Evolutionary conservation across 2,113 vertebrate species (phyloP), one percentile per base, ranked within the genome.

Genomic region (Aspiorhynchus laticeps): DNA sequence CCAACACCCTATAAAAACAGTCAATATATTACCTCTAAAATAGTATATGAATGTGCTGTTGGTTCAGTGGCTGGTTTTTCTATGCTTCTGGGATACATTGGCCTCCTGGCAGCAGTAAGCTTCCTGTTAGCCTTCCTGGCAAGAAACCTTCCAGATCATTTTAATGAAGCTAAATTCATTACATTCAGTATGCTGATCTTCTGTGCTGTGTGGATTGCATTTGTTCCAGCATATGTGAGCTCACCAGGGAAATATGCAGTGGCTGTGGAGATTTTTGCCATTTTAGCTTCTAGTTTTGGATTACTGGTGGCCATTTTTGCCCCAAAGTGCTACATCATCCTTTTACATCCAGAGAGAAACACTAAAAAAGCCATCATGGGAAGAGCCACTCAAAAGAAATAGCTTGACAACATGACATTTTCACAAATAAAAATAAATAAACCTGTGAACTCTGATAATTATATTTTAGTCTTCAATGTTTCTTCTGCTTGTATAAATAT

Each of bases 231-330:
- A 17, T 94, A 94, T 91, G 89, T 94, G 88, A 94, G 93, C 76
- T 94, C 94, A 53, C 94, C 94, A 80, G 93, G 94, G 7, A 94
- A 93, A 79, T 94, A 93, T 5, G 92, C 94, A 15, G 94, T 94
- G n/a, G 93, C 92, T 78, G 93, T 94, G 2, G 93, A 94, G 43
- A 93, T 93, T 36, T 94, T 94, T 91, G 92, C 93, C 15, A 90
- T 90, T 15, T 21, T 90, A 46, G 89, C 89, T 7, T 90, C 87
- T 7, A 88, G 89, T 79, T 88, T 90, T 87, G 87, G 87, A 77
- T 88, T 90, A 71, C 8, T 89, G 4, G 41, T 87, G 21, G 79
- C 85, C 7, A 89, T 89, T 43, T 89, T 89, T 81, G 26, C 79
- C 4, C 88, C 88, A 77, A 89, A 89, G 31, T 89, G 88, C 65